Conservation (phyloP, 2,113 vertebrate genomes). For the Alethe diademata region DNA sequence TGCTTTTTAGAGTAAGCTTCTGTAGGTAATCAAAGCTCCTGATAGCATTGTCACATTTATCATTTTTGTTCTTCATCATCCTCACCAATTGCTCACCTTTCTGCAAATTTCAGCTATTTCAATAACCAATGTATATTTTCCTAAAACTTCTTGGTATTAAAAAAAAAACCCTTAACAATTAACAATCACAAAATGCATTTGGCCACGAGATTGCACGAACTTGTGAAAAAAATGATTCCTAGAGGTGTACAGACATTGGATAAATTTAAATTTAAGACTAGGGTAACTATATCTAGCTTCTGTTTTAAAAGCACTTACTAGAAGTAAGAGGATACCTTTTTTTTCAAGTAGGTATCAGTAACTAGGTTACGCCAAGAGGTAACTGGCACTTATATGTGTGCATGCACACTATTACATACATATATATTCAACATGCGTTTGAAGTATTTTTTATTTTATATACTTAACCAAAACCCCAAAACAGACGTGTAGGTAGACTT, state of each 20-base stretch:
- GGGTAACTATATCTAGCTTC: not conserved
- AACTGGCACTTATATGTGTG: not conserved
- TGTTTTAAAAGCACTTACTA: not conserved
- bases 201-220: not conserved
- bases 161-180: not conserved
- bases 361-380: not conserved
- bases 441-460: not conserved
- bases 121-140: not conserved
- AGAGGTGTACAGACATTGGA: not conserved
- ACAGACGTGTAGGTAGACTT: not conserved
- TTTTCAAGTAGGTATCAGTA: not conserved
- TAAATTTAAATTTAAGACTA: not conserved
- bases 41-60: not conserved
- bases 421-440: not conserved
- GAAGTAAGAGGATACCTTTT: not conserved
- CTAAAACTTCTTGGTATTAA: not conserved
- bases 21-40: not conserved
- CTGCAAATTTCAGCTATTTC: not conserved
- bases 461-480: not conserved
- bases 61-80: not conserved
- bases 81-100: not conserved
- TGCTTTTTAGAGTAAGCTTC: not conserved
- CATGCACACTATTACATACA: not conserved
- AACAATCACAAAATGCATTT: not conserved
- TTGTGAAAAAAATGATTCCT: not conserved